phyloP scores from a whole-genome alignment of 2,113 vertebrate genomes.

The Martes martes region DNA sequence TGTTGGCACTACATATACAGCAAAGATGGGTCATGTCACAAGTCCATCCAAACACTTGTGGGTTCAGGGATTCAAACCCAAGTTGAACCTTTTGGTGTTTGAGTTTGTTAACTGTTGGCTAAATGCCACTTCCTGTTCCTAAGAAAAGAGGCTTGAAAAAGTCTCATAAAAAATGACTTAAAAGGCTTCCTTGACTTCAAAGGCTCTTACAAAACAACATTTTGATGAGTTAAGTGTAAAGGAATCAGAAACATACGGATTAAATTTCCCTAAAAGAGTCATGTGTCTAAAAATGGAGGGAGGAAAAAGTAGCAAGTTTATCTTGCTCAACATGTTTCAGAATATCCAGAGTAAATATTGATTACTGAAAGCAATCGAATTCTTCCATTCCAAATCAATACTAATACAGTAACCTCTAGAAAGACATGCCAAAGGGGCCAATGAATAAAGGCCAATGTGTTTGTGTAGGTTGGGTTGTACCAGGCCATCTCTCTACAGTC shows the following conservation, averaged over 20 bases:
- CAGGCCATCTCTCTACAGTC: background rate
- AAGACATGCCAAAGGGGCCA: background rate
- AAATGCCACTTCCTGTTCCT: slow-evolving; percentile 78
- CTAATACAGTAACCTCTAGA: background rate
- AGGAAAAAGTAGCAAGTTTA: slow-evolving; percentile 59
- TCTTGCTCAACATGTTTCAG: slow-evolving; percentile 48
- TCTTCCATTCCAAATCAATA: background rate
- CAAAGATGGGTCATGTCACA: slow-evolving; percentile 62
- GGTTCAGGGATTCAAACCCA: slow-evolving; percentile 68
- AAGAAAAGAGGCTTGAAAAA: slow-evolving; percentile 76
- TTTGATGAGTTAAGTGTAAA: slow-evolving; percentile 81
- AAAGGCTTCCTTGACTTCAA: slow-evolving; percentile 79
- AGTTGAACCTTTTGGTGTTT: slow-evolving; percentile 74
- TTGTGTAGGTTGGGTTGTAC: background rate
- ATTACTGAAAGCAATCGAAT: slow-evolving; percentile 1
- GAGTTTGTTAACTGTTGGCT: slow-evolving; percentile 75
- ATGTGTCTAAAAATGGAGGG: slow-evolving; percentile 64
- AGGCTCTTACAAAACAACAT: slow-evolving; percentile 78
- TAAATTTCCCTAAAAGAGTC: slow-evolving; percentile 78
- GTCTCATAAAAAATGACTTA: slow-evolving; percentile 79
- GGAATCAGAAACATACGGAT: slow-evolving; percentile 79
- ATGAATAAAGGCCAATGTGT: background rate
- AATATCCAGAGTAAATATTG: background rate
- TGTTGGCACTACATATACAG: slow-evolving; percentile 34
- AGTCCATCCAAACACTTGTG: slow-evolving; percentile 63